phyloP scores from a whole-genome alignment of 2,113 vertebrate genomes.

The Hippocampus guttulatus region DNA sequence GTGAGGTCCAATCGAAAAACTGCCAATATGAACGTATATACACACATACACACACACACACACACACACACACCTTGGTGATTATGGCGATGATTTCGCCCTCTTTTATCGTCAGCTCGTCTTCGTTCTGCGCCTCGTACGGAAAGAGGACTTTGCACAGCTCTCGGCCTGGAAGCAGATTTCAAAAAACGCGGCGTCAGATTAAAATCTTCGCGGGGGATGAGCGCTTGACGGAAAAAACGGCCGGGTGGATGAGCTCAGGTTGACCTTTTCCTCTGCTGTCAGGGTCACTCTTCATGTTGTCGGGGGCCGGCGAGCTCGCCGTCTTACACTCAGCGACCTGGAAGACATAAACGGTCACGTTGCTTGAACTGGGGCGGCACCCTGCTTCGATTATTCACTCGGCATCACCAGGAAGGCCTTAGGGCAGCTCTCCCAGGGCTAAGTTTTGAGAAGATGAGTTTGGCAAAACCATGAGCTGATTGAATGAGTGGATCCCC shows the following conservation, averaged over 20 bases:
- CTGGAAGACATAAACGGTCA: conserved; percentile 50
- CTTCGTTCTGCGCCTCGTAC: conserved; percentile 93
- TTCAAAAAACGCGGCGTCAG: background rate
- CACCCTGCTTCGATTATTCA: too few species aligned
- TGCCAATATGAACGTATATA: too few species aligned
- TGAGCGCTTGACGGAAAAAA: background rate
- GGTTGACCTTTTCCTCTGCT: conserved; percentile 82
- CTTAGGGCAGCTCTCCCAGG: too few species aligned
- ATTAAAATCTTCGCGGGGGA: background rate
- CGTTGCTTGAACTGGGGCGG: too few species aligned
- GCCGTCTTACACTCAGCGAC: conserved; percentile 80
- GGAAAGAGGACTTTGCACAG: conserved; percentile 97
- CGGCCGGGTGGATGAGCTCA: background rate
- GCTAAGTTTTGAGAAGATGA: conserved; percentile 7
- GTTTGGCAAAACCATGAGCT: conserved; percentile 21
- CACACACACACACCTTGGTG: conserved; percentile 81
- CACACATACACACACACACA: too few species aligned
- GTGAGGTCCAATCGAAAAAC: background rate
- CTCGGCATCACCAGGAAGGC: too few species aligned
- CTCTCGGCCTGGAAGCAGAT: conserved; percentile 81
- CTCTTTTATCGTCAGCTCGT: conserved; percentile 94
- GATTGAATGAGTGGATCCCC: conserved; percentile 55
- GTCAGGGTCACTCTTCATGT: conserved; percentile 86
- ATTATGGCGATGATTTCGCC: conserved; percentile 90
- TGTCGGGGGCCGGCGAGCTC: conserved; percentile 71